A percentile compares a stretch with the other conserved stretches of the same genome.
Conservation (phyloP, 2,113 vertebrate genomes). For the Colaptes auratus region DNA sequence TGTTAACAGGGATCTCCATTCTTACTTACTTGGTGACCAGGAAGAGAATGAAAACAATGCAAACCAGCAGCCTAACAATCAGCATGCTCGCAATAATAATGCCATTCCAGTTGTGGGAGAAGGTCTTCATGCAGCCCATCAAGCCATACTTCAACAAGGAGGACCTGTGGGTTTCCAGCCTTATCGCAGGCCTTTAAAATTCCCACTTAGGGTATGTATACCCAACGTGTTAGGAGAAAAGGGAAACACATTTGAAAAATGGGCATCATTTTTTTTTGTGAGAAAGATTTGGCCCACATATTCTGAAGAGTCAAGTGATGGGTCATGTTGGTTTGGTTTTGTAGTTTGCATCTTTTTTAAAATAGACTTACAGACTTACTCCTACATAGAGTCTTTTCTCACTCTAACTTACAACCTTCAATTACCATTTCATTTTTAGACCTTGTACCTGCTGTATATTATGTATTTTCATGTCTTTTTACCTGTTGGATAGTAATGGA, state of each 20-base stretch:
- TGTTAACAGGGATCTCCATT: constrained; percentile 91
- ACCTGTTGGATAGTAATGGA: neutral
- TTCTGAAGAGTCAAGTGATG: neutral
- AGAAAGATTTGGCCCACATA: neutral
- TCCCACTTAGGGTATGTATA: constrained; percentile 89
- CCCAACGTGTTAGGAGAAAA: neutral
- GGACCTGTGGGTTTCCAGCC: constrained; percentile 98
- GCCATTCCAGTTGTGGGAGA: constrained; percentile 92
- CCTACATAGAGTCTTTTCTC: neutral
- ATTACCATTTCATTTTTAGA: neutral
- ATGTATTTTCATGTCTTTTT: neutral
- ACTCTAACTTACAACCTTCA: neutral
- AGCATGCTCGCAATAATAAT: constrained; percentile 91
- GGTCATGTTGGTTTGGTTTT: neutral
- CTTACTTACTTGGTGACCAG: constrained; percentile 96
- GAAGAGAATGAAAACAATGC: constrained; percentile 91
- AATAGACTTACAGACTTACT: neutral
- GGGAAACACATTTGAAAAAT: neutral
- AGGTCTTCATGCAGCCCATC: constrained; percentile 95
- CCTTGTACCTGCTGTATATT: neutral
- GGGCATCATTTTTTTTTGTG: neutral
- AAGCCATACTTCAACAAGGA: constrained; percentile 98
- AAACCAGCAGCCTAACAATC: constrained; percentile 92
- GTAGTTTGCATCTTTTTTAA: neutral
- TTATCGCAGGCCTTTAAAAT: constrained; percentile 92